Conservation (phyloP, 2,797 vertebrate species). For the Gobionotothen gibberifrons region DNA sequence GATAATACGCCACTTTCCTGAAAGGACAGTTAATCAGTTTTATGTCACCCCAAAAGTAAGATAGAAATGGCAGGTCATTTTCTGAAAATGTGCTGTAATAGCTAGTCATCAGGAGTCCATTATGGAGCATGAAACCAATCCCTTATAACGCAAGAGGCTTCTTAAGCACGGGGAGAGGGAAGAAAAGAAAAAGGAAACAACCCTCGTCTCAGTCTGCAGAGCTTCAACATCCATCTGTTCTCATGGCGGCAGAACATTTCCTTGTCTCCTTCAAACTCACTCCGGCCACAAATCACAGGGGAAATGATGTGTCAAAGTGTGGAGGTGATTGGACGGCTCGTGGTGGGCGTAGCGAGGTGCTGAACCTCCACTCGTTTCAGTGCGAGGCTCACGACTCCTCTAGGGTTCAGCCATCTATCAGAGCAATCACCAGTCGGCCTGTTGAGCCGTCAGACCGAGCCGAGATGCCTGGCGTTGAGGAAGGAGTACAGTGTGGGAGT, state of each 20-base stretch:
- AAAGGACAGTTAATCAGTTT: conserved; percentile 23
- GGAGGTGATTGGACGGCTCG: conserved; percentile 49
- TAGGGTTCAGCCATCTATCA: conserved; percentile 73
- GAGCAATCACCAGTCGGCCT: conserved; percentile 63
- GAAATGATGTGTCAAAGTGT: conserved; percentile 78
- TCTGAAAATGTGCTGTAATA: conserved; percentile 61
- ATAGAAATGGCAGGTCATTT: conserved; percentile 38
- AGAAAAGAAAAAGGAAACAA: conserved; percentile 25
- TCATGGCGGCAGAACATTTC: conserved; percentile 59
- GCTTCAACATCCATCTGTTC: conserved; percentile 63
- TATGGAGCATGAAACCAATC: conserved; percentile 55
- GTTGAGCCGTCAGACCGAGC: conserved; percentile 68
- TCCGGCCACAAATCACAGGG: conserved; percentile 78
- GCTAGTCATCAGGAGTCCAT: conserved; percentile 62
- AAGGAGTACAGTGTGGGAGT: conserved; percentile 37
- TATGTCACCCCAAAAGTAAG: not conserved
- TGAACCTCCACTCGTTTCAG: conserved; percentile 40
- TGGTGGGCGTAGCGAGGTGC: conserved; percentile 40
- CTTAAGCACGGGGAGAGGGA: not conserved
- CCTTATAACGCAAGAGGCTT: conserved; percentile 38
- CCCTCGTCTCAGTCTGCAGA: conserved; percentile 44
- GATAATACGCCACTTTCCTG: conserved; percentile 25
- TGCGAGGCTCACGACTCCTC: conserved; percentile 54
- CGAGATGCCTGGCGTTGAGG: conserved; percentile 38
- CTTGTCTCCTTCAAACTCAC: conserved; percentile 72